Evolutionary conservation across 2,797 vertebrate genomes (phyloP).

Genomic region (Enteromius paludinosus): DNA sequence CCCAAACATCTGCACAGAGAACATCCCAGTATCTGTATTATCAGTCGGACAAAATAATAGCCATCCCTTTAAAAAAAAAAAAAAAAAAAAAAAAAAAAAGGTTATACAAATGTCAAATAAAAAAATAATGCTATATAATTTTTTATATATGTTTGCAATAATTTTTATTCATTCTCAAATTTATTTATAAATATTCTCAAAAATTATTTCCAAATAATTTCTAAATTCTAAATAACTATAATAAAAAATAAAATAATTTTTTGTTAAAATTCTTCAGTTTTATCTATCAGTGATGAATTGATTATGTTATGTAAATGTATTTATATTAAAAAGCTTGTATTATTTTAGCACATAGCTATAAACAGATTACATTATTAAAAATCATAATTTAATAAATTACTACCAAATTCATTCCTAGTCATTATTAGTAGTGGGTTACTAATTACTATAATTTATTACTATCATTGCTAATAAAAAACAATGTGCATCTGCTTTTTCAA

Average conservation of each 20-base stretch:
- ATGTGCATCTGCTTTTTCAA: background rate
- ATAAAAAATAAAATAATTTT: background rate
- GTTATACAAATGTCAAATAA: background rate
- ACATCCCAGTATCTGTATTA: background rate
- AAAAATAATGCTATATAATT: background rate
- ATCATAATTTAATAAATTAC: background rate
- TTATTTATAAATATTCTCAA: no score
- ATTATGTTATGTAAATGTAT: background rate
- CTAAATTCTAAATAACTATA: background rate
- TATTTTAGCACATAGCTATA: background rate
- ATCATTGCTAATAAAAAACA: background rate
- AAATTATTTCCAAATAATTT: background rate
- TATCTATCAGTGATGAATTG: background rate
- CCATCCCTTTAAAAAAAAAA: background rate
- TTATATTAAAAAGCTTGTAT: background rate
- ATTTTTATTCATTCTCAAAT: background rate
- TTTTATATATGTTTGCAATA: background rate
- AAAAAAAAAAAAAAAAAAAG: background rate
- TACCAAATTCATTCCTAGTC: background rate
- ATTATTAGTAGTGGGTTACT: background rate
- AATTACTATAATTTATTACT: background rate
- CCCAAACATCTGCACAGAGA: constrained; percentile 21
- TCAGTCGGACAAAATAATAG: constrained; percentile 18
- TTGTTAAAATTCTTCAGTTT: background rate
- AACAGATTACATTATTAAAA: background rate